Percentiles rank a stretch among this genome's conserved stretches.
Evolutionary conservation across 1,140 invertebrate genomes (phyloP).

Genomic region (Phenacoccus solenopsis): DNA sequence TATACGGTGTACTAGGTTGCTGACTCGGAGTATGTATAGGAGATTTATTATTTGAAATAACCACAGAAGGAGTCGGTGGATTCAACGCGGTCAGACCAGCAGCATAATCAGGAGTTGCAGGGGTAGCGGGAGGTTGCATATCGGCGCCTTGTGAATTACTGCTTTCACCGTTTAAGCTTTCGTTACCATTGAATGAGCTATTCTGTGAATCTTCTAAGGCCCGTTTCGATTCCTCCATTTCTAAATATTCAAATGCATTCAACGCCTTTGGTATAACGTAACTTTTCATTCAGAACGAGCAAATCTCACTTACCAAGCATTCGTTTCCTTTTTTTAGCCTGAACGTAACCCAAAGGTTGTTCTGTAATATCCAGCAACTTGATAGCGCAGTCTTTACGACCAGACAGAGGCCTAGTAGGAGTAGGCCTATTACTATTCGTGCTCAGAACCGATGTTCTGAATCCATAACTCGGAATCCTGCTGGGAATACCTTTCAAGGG

Average conservation of each 20-base stretch:
- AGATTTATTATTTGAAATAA: neutral
- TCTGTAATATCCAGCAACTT: slow-evolving; percentile 88
- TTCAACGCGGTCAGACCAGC: slow-evolving; percentile 48
- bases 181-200: slow-evolving; percentile 36
- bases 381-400: slow-evolving; percentile 76
- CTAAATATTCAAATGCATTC: slow-evolving; percentile 31
- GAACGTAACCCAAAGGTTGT: slow-evolving; percentile 57
- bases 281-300: neutral
- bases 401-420: slow-evolving; percentile 38
- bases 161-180: slow-evolving; percentile 27
- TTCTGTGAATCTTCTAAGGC: slow-evolving; percentile 39
- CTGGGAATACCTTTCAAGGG: slow-evolving; percentile 82
- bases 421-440: slow-evolving; percentile 38
- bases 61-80: slow-evolving; percentile 32
- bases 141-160: slow-evolving; percentile 34
- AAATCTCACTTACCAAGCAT: neutral
- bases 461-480: slow-evolving; percentile 52
- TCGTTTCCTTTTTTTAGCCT: slow-evolving; percentile 50
- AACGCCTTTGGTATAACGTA: neutral
- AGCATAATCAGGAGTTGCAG: slow-evolving; percentile 59
- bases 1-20: neutral
- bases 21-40: slow-evolving; percentile 6
- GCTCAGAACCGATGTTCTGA: slow-evolving; percentile 44
- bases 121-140: slow-evolving; percentile 31
- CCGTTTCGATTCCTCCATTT: slow-evolving; percentile 65